Conservation (phyloP, 1,140 invertebrate species). For the Zaprionus capensis region DNA sequence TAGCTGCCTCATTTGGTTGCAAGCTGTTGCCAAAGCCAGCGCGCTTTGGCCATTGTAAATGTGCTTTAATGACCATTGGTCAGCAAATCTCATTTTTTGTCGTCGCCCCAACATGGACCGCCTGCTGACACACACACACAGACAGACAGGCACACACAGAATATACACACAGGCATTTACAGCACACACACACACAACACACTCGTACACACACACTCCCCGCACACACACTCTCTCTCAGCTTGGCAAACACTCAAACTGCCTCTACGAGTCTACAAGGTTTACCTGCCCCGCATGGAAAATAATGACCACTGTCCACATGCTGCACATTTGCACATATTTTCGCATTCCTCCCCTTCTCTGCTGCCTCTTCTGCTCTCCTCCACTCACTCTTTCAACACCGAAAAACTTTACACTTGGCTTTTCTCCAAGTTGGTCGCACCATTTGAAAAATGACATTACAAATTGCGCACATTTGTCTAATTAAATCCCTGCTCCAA, state of each 20-base stretch:
- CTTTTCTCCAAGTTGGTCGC: slow-evolving; percentile 61
- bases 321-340: slow-evolving; percentile 81
- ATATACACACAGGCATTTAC: too few relatives aligned
- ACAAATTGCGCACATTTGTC: slow-evolving; percentile 84
- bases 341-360: slow-evolving; percentile 54
- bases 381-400: slow-evolving; percentile 58
- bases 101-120: slow-evolving; percentile 61
- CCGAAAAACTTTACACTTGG: slow-evolving; percentile 68
- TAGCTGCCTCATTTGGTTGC: slow-evolving; percentile 44
- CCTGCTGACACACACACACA: slow-evolving; percentile 65
- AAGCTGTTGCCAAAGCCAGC: slow-evolving; percentile 6
- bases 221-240: neutral
- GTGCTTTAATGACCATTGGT: slow-evolving; percentile 83
- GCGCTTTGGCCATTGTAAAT: slow-evolving; percentile 79
- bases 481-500: slow-evolving; percentile 83
- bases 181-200: slow-evolving; percentile 53
- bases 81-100: slow-evolving; percentile 83
- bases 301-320: slow-evolving; percentile 82
- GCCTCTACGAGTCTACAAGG: slow-evolving; percentile 33
- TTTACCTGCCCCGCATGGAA: slow-evolving; percentile 58
- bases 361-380: neutral
- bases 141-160: too few relatives aligned
- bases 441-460: slow-evolving; percentile 81
- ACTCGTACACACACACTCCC: neutral
- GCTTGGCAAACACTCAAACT: slow-evolving; percentile 59